Evolutionary conservation across 1,140 invertebrate genomes (phyloP).

Genomic region (Drosophila kohkoa): DNA sequence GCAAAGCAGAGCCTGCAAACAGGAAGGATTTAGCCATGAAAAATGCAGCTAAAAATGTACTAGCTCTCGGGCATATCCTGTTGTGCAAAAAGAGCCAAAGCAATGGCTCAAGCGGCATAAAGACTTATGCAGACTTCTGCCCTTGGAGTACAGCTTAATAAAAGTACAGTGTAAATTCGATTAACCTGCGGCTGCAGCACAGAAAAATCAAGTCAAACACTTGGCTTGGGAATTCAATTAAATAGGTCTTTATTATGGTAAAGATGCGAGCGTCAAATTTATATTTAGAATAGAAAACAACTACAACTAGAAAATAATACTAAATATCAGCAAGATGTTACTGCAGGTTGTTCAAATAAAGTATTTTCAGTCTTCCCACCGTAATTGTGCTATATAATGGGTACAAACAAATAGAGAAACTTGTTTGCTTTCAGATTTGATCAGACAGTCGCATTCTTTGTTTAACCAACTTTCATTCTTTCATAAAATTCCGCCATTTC

Average conservation of each 20-base stretch:
- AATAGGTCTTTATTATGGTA: neutral
- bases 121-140: neutral
- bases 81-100: neutral
- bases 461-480: too few species aligned
- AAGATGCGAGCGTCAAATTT: neutral
- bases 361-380: too few species aligned
- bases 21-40: conserved; percentile 4
- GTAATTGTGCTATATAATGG: too few species aligned
- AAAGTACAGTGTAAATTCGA: neutral
- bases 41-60: conserved; percentile 3
- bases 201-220: neutral
- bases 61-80: conserved; percentile 5
- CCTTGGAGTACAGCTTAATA: neutral
- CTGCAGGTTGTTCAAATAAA: too few species aligned
- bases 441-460: too few species aligned
- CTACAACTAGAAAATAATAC: too few species aligned
- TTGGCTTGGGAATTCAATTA: neutral
- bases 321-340: too few species aligned
- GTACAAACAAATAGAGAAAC: too few species aligned
- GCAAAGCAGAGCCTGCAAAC: neutral
- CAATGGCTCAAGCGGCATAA: neutral
- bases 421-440: too few species aligned
- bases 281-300: too few species aligned
- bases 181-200: neutral
- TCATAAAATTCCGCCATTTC: too few species aligned